Evolutionary conservation across 2,888 invertebrate species (phyloP).

Genomic region (Gisinianus flammeolus): DNA sequence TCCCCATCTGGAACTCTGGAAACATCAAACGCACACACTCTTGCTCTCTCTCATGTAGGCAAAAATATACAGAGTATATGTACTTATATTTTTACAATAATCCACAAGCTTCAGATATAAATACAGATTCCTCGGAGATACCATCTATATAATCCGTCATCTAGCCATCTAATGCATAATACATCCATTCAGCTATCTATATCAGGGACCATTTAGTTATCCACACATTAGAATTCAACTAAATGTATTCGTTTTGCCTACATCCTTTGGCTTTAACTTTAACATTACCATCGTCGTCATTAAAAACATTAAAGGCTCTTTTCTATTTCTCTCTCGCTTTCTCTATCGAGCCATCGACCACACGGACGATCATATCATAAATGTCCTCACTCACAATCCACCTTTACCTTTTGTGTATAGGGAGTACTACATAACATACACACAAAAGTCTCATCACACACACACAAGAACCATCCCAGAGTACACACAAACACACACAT

Average conservation of each 20-base stretch:
- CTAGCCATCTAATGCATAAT: constrained; percentile 28
- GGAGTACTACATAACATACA: background rate
- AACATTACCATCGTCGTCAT: too few species aligned
- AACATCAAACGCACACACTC: background rate
- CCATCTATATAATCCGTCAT: constrained; percentile 1
- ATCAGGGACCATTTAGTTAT: constrained; percentile 30
- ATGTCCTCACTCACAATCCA: background rate
- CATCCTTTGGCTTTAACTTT: background rate
- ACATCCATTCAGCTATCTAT: constrained; percentile 35
- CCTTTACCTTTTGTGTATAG: background rate
- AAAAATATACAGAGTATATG: too few species aligned
- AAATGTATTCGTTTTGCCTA: constrained; percentile 3
- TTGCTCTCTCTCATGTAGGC: background rate
- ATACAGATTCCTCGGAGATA: background rate
- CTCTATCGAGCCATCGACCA: background rate
- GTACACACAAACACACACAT: background rate
- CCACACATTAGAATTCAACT: constrained; percentile 24
- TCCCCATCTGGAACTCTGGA: background rate
- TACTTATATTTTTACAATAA: too few species aligned
- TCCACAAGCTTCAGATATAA: too few species aligned
- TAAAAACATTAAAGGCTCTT: too few species aligned
- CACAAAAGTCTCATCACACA: too few species aligned
- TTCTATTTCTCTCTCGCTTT: too few species aligned
- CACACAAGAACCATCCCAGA: background rate
- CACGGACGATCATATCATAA: constrained; percentile 17